Conservation (phyloP, 2,797 vertebrate species). For the Sciurus carolinensis region DNA sequence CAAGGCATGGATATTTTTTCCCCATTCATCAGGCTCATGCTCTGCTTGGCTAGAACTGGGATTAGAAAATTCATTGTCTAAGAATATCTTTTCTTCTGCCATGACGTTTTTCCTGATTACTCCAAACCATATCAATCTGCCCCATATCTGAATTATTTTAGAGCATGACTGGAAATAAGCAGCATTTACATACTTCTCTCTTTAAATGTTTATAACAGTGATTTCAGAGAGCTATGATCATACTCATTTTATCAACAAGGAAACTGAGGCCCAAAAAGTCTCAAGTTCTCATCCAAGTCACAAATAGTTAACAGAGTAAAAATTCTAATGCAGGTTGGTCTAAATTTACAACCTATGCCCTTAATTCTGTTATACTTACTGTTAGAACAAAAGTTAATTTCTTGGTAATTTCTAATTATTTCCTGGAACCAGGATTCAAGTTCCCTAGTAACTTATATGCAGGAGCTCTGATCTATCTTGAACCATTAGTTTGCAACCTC, state of each 20-base stretch:
- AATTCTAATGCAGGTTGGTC: background rate
- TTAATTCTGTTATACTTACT: background rate
- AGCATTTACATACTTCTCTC: background rate
- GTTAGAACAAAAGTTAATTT: slow-evolving; percentile 39
- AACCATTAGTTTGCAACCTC: background rate
- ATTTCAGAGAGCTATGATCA: background rate
- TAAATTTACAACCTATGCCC: background rate
- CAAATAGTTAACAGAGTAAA: slow-evolving; percentile 13
- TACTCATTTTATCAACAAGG: slow-evolving; percentile 15
- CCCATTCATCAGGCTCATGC: background rate
- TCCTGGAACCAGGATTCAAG: background rate
- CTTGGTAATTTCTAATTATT: slow-evolving; percentile 35
- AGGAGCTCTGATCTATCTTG: background rate
- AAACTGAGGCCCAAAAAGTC: background rate
- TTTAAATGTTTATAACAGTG: background rate
- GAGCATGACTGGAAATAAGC: background rate
- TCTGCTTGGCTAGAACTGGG: background rate
- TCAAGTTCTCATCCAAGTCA: background rate
- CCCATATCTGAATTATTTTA: slow-evolving; percentile 12
- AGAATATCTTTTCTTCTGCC: slow-evolving; percentile 4
- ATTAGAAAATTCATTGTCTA: background rate
- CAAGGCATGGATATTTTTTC: background rate
- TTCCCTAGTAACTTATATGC: background rate
- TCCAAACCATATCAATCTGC: background rate
- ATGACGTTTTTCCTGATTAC: background rate